phyloP scores from a whole-genome alignment of 2,888 invertebrate species.

The Lumbricus terrestris region DNA sequence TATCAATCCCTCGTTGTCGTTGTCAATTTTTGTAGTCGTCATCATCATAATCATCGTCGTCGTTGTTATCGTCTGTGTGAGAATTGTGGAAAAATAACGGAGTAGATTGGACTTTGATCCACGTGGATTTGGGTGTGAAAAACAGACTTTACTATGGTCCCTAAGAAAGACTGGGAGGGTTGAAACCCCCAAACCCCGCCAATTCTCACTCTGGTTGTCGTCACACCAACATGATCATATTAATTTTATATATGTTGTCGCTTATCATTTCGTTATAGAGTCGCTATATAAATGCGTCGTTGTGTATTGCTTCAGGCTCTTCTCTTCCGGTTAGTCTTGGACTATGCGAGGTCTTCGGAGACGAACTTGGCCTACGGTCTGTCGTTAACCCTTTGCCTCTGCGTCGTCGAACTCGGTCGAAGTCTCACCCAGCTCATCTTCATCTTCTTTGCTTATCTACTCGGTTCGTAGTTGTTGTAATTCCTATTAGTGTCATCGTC shows the following conservation, averaged over 20 bases:
- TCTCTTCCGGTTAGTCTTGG: slow-evolving; percentile 45
- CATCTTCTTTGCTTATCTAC: slow-evolving; percentile 63
- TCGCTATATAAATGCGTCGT: not conserved
- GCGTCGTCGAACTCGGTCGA: slow-evolving; percentile 61
- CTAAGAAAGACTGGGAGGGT: no score
- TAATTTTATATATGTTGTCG: not conserved
- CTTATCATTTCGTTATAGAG: not conserved
- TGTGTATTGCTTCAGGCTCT: slow-evolving; percentile 43
- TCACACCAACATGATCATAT: not conserved
- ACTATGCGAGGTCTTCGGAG: slow-evolving; percentile 50
- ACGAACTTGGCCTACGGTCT: slow-evolving; percentile 59
- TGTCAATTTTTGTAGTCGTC: not conserved
- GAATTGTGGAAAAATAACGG: no score
- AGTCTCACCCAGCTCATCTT: slow-evolving; percentile 61
- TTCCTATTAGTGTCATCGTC: not conserved
- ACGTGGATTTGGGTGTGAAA: no score
- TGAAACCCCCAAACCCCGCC: no score
- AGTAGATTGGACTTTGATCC: no score
- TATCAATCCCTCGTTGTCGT: not conserved
- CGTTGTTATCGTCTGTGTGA: no score
- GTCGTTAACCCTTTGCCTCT: slow-evolving; percentile 61
- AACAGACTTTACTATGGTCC: no score
- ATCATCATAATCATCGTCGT: no score
- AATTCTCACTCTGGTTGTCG: no score
- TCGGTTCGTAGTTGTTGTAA: slow-evolving; percentile 41